phyloP scores from a whole-genome alignment of 2,888 invertebrate genomes.

The Ochlodes sylvanus region DNA sequence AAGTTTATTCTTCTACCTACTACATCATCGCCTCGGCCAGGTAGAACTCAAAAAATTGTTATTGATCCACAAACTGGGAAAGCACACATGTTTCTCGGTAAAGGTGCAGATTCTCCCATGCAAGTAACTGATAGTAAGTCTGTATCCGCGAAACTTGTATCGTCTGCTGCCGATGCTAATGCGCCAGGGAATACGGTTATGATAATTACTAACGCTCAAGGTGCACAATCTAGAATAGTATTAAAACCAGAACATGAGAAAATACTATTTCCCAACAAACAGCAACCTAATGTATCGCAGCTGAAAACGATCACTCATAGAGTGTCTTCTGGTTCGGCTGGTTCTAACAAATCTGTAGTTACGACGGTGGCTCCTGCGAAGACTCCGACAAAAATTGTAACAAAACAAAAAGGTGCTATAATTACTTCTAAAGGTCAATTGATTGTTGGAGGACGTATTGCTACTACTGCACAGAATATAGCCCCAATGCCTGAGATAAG shows the following conservation, averaged over 20 bases:
- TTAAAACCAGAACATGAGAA: conserved; percentile 86
- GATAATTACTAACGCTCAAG: conserved; percentile 87
- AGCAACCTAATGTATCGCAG: conserved; percentile 69
- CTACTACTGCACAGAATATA: conserved; percentile 75
- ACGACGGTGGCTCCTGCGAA: conserved; percentile 55
- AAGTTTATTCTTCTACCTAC: conserved; percentile 78
- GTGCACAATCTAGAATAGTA: conserved; percentile 85
- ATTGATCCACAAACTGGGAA: conserved; percentile 79
- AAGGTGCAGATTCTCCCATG: conserved; percentile 58
- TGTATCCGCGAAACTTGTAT: conserved; percentile 72
- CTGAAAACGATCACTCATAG: conserved; percentile 71
- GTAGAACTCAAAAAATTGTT: conserved; percentile 77
- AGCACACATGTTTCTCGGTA: conserved; percentile 73
- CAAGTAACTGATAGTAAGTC: conserved; percentile 63
- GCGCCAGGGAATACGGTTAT: conserved; percentile 84
- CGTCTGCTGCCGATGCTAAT: conserved; percentile 62
- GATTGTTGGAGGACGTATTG: conserved; percentile 76
- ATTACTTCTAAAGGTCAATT: conserved; percentile 85
- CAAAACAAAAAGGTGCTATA: conserved; percentile 78
- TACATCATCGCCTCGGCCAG: conserved; percentile 64
- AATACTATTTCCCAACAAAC: conserved; percentile 83
- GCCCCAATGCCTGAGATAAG: conserved; percentile 77
- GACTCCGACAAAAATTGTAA: conserved; percentile 67
- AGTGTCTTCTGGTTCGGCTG: conserved; percentile 57
- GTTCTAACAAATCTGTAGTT: conserved; percentile 58